Base-by-base conservation (phyloP, 2,888 invertebrate species). In the Apodemia hepburni region DNA sequence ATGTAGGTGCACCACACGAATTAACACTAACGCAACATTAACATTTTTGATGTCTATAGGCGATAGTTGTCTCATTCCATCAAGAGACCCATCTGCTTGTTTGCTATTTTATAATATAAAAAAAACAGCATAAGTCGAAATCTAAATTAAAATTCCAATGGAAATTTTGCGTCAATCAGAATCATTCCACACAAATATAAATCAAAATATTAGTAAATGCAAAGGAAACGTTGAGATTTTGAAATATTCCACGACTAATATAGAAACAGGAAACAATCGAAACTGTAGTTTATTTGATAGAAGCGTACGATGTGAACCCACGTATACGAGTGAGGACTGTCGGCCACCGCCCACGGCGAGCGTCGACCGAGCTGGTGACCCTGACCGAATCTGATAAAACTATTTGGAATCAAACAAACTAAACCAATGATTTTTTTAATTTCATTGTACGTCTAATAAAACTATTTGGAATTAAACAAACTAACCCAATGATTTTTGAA, bases 201-300 rank as follows among this genome's bases (percentile, higher is more conserved):
- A 15, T 42, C 42, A 42, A 42, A 15, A 42, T 15, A 15, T 42
- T 42, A 42, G 42, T 42, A 15, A 38, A 38, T 12, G 12, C 38
- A n/a, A 35, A 35, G 35, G 42, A 42, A 42, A 42, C 42, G 15
- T 42, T 42, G 42, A 42, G 42, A 42, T 42, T 18, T 27, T 18
- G 27, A 54, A 54, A 22, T 54, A 54, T 54, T 54, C 51, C 22
- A 54, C 27, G 27, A 54, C 51, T 27, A 54, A 54, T 54, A 54
- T 27, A 54, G 51, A 54, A 27, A 11, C 22, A 54, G 51, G 51
- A 54, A 54, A 54, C 51, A 18, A 54, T 54, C 27, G 49, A 54
- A 54, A 54, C 51, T 11, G 51, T 54, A 27, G 22, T 42, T 42
- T 42, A 15, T 54, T 54, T 54, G 51, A 54, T 54, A 18, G 51